A percentile compares a stretch with the other conserved stretches of the same genome.
Conservation (phyloP, 2,113 vertebrate species). For the Atractosteus spatula region DNA sequence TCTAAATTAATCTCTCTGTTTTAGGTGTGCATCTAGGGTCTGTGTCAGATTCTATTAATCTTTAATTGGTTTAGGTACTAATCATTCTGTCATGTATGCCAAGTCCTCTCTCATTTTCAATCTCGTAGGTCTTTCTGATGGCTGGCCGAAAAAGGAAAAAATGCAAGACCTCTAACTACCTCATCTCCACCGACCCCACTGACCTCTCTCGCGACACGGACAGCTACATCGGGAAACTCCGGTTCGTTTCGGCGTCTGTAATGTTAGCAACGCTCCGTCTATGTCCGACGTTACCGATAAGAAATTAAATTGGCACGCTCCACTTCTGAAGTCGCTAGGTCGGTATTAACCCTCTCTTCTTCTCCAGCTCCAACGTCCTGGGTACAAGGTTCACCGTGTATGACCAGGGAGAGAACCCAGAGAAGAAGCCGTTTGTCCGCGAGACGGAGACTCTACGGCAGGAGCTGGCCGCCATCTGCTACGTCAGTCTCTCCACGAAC, state of each 20-base stretch:
- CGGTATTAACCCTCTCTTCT: slow-evolving; percentile 2
- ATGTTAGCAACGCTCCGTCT: too few relatives aligned
- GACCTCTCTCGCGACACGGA: slow-evolving; percentile 76
- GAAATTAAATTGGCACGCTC: too few relatives aligned
- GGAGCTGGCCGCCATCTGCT: slow-evolving; percentile 80
- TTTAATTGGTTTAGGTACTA: too few relatives aligned
- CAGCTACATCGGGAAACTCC: slow-evolving; percentile 81
- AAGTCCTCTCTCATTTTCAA: not conserved
- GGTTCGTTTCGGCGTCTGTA: too few relatives aligned
- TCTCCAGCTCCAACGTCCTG: slow-evolving; percentile 73
- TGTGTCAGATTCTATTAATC: not conserved
- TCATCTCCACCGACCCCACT: slow-evolving; percentile 79
- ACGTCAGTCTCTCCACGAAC: slow-evolving; percentile 62
- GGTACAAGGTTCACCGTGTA: slow-evolving; percentile 85
- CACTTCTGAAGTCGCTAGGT: too few relatives aligned
- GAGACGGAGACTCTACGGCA: slow-evolving; percentile 68
- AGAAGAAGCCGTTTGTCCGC: slow-evolving; percentile 69
- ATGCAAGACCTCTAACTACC: slow-evolving; percentile 85
- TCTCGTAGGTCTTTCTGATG: slow-evolving; percentile 75
- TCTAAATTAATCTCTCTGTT: too few relatives aligned
- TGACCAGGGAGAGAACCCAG: slow-evolving; percentile 76
- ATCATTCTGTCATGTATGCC: not conserved
- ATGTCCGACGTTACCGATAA: too few relatives aligned
- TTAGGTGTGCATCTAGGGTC: not conserved
- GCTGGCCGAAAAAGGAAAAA: slow-evolving; percentile 82